A percentile compares a stretch with the other conserved stretches of the same genome.
Evolutionary conservation across 2,113 vertebrate species (phyloP).

Genomic region (Aphelocoma coerulescens): DNA sequence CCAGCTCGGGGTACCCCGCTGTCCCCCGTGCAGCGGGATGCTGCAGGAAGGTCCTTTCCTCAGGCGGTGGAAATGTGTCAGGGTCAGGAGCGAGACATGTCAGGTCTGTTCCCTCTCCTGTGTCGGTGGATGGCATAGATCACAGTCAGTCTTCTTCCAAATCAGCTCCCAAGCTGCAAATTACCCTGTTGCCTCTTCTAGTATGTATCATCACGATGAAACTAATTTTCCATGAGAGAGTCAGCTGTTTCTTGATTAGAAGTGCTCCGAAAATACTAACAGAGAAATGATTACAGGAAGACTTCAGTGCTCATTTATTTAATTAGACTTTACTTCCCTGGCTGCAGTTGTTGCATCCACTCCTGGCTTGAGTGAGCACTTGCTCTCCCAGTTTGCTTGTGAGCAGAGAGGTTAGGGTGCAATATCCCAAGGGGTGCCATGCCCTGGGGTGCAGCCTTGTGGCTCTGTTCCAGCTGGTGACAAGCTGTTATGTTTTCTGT

Average conservation of each 20-base stretch:
- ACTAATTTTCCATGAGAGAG: slow-evolving; percentile 48
- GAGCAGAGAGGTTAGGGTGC: neutral
- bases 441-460: neutral
- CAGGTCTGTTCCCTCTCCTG: neutral
- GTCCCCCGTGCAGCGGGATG: neutral
- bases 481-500: fast-evolving
- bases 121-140: neutral
- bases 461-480: neutral
- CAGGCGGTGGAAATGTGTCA: neutral
- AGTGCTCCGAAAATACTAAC: slow-evolving; percentile 50
- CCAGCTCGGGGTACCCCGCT: fast-evolving
- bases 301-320: slow-evolving; percentile 5
- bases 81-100: neutral
- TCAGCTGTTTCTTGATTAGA: slow-evolving; percentile 60
- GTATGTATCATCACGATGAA: neutral
- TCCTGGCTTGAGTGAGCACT: neutral
- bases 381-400: neutral
- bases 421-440: neutral
- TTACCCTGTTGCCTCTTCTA: neutral
- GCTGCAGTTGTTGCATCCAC: neutral
- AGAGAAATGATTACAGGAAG: slow-evolving; percentile 57
- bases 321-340: slow-evolving; percentile 10
- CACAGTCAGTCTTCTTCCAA: neutral
- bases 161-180: neutral
- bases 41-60: neutral